A percentile compares a stretch with the other conserved stretches of the same genome.
phyloP scores from a whole-genome alignment of 2,797 vertebrate species.

The Cossypha heuglini region DNA sequence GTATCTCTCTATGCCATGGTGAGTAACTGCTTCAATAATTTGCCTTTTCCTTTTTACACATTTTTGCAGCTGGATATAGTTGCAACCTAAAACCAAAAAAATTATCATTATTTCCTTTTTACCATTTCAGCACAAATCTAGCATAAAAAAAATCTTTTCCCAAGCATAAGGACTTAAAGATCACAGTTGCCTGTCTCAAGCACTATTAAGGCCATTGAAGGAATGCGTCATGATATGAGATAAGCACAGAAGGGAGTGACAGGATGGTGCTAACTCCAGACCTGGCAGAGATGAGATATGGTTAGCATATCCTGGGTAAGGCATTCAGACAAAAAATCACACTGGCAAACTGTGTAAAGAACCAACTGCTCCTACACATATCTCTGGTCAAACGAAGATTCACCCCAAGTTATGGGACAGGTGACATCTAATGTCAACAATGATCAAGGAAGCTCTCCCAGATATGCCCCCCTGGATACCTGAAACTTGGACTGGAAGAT shows the following conservation, averaged over 20 bases:
- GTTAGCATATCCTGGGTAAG: accelerated
- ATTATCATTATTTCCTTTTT: not conserved
- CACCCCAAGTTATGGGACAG: not conserved
- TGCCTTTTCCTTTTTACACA: not conserved
- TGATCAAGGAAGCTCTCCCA: accelerated
- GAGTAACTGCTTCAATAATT: not conserved
- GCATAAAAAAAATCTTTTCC: not conserved
- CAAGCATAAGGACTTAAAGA: not conserved
- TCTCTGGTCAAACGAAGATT: not conserved
- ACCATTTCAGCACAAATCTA: not conserved
- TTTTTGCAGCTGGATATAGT: not conserved
- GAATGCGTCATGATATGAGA: not conserved
- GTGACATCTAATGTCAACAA: not conserved
- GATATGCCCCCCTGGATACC: not conserved
- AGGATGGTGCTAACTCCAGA: not conserved
- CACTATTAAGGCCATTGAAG: not conserved
- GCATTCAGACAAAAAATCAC: not conserved
- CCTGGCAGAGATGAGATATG: not conserved
- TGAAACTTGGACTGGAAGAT: not conserved
- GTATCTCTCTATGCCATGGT: not conserved
- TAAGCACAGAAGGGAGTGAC: not conserved
- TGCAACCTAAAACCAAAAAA: not conserved
- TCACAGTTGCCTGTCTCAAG: not conserved
- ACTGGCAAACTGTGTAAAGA: accelerated
- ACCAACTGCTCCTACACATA: not conserved